phyloP scores from a whole-genome alignment of 2,113 vertebrate genomes.

The Haliaeetus leucogaster region DNA sequence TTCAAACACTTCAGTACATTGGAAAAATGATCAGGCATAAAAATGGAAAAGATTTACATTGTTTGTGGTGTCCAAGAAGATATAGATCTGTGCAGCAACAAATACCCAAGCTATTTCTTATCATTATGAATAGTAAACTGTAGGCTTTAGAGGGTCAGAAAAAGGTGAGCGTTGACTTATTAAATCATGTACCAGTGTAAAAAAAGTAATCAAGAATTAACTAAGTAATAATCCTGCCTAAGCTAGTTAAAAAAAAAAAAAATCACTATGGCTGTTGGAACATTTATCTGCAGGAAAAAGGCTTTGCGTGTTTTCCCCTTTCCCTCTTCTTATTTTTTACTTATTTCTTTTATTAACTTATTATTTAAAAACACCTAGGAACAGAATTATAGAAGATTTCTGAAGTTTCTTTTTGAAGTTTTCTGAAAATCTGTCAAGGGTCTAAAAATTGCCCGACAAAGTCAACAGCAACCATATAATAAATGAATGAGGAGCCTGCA shows the following conservation, averaged over 20 bases:
- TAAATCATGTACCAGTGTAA: neutral
- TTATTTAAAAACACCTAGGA: neutral
- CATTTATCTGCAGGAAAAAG: neutral
- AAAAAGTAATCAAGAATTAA: slow-evolving; percentile 2
- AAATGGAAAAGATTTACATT: slow-evolving; percentile 44
- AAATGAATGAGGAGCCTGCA: neutral
- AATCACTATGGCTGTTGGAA: neutral
- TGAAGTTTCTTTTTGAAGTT: neutral
- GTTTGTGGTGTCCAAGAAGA: neutral
- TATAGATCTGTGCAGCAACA: neutral
- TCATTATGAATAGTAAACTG: neutral
- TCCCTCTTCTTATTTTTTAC: neutral
- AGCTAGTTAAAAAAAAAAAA: neutral
- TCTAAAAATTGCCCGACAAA: neutral
- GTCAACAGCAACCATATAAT: neutral
- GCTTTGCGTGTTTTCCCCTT: neutral
- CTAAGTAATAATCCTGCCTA: neutral
- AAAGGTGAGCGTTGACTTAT: neutral
- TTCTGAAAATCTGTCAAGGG: neutral
- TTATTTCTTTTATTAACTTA: neutral
- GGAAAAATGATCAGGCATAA: slow-evolving; percentile 13
- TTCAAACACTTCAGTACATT: slow-evolving; percentile 29
- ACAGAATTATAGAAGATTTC: neutral
- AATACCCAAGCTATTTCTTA: slow-evolving; percentile 7
- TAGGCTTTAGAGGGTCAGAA: slow-evolving; percentile 18